Evolutionary conservation across 1,140 invertebrate genomes (phyloP), one percentile per base, ranked within the genome.

Genomic region (Ostrea edulis): DNA sequence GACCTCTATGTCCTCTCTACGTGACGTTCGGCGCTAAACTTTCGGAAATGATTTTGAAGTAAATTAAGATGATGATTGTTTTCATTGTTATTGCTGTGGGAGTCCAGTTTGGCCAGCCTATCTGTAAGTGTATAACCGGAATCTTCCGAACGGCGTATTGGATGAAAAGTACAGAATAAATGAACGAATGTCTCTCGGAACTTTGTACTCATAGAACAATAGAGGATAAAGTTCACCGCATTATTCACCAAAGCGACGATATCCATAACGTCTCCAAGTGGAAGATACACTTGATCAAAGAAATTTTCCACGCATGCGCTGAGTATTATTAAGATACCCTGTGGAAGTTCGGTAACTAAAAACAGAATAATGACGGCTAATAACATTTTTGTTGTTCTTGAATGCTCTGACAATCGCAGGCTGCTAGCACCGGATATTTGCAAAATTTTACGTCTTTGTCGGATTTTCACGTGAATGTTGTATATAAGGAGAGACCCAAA

Each of bases 191-290:
- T 98, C 65, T 97, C 96, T 12, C 98, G 96, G 94, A 99, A 99
- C 95, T 98, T 98, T 52, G 97, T 96, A 82, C 97, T 98, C 98
- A 99, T 99, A 35, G 97, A 96, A 91, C 98, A 99, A 93, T 99
- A 99, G 0, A 99, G 95, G 68, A 99, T 97, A 93, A 99, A 99
- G 92, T 98, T 98, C 51, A 99, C 97, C 8, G 97, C 97, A 8
- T 97, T 98, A 94, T 99, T 99, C 55, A 99, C 95, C 8, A 99
- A 95, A 0, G 98, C 98, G 84, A 98, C 94, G n/a, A 98, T 96
- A 93, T 99, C 98, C 97, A 99, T 98, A 20, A 98, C 91, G 93
- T 98, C 97, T 1, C 98, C 98, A 81, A 98, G 97, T n/a, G 95
- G 92, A 51, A 91, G 68, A 86, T 96, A 96, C 29, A 95, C 94